A percentile compares a stretch with the other conserved stretches of the same genome.
These are phyloP conservation scores for Oncorhynchus mykiss DNA, from an alignment of 2,113 vertebrate genomes.

Conservation along the genomic window DNA sequence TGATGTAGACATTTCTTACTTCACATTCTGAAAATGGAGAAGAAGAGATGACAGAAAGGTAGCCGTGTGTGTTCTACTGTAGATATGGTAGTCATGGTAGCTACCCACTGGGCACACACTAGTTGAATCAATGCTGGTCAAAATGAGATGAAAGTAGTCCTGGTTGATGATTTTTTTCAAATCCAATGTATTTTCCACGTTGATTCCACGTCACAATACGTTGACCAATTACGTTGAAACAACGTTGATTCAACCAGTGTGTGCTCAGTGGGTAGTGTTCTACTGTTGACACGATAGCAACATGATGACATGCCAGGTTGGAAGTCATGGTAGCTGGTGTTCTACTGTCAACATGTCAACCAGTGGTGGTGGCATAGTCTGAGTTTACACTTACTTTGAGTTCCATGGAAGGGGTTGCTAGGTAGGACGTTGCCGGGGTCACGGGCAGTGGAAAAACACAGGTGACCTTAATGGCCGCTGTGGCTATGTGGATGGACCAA, in stretches of 20 bases:
- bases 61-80: background rate
- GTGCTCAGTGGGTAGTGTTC: too few species aligned
- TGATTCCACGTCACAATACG: too few species aligned
- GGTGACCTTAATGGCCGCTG: constrained; percentile 42
- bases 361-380: background rate
- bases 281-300: too few species aligned
- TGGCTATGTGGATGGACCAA: constrained; percentile 9
- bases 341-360: background rate
- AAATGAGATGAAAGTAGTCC: too few species aligned
- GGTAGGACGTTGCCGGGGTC: constrained; percentile 10
- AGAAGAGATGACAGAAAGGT: background rate
- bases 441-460: constrained; percentile 38
- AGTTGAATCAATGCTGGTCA: too few species aligned
- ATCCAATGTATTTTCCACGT: too few species aligned
- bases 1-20: background rate
- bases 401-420: constrained; percentile 4
- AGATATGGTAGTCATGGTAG: background rate
- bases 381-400: background rate
- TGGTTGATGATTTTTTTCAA: too few species aligned
- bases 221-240: too few species aligned
- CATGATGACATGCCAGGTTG: too few species aligned
- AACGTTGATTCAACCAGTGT: too few species aligned
- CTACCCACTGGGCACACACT: background rate
- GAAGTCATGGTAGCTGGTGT: too few species aligned
- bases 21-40: background rate